A percentile compares a stretch with the other conserved stretches of the same genome.
phyloP scores from a whole-genome alignment of 2,797 vertebrate genomes.

The Chelonia mydas region DNA sequence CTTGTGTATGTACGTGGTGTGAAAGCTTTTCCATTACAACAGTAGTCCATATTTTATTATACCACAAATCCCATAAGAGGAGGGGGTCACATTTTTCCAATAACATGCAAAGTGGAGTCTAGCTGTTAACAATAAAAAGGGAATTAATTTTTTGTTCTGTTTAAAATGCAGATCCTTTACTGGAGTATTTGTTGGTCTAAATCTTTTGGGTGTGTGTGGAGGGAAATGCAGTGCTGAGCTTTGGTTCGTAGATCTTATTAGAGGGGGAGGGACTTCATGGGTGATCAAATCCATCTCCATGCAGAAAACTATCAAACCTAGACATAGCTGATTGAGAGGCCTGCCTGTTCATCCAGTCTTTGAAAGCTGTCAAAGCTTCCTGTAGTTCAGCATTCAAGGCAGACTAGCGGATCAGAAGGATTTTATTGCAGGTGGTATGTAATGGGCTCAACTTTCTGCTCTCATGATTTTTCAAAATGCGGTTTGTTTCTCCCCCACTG shows the following conservation, averaged over 20 bases:
- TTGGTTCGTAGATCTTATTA: conserved; percentile 35
- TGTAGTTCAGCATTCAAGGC: background rate
- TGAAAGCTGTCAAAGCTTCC: conserved; percentile 32
- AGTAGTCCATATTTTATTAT: background rate
- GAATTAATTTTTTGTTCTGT: background rate
- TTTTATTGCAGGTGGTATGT: conserved; percentile 43
- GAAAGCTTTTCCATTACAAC: background rate
- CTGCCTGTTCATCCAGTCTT: conserved; percentile 43
- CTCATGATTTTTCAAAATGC: background rate
- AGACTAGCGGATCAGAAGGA: background rate
- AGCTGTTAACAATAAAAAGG: background rate
- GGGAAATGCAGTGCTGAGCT: background rate
- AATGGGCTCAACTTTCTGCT: background rate
- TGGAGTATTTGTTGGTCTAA: background rate
- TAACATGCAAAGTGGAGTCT: background rate
- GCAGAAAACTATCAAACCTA: conserved; percentile 13
- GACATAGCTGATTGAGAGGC: conserved; percentile 43
- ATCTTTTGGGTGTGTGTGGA: background rate
- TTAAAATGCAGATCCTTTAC: background rate
- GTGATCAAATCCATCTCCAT: conserved; percentile 52
- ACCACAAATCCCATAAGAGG: background rate
- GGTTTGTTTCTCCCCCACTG: background rate
- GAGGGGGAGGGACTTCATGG: conserved; percentile 42
- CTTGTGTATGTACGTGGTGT: background rate
- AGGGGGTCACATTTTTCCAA: background rate